These are phyloP conservation scores for Pimephales promelas DNA, from an alignment of 2,113 vertebrate genomes.

Conservation along the genomic window DNA sequence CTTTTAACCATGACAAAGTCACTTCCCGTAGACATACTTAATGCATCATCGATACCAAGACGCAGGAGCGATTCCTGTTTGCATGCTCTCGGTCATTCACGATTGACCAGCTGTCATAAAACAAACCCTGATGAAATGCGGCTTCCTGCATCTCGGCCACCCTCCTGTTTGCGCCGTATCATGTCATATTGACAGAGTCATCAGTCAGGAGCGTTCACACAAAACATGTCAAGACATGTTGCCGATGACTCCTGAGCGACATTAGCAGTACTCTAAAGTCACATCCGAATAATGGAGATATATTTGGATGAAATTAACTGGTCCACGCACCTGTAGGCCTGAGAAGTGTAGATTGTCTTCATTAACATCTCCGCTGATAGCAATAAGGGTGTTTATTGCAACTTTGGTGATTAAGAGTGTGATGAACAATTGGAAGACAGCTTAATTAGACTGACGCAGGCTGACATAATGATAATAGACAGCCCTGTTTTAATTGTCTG, in stretches of 20 bases:
- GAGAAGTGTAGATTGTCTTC: background rate
- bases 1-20: background rate
- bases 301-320: background rate
- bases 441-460: conserved; percentile 39
- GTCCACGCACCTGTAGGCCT: conserved; percentile 3
- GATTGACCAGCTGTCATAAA: conserved; percentile 71
- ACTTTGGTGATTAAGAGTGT: conserved; percentile 41
- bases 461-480: conserved; percentile 37
- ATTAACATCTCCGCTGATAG: conserved; percentile 30
- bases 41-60: conserved; percentile 48
- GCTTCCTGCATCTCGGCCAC: conserved; percentile 50
- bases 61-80: conserved; percentile 53
- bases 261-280: background rate
- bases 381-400: conserved; percentile 43
- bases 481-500: conserved; percentile 52
- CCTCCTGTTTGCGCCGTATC: conserved; percentile 65
- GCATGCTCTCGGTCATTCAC: conserved; percentile 64
- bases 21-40: conserved; percentile 19
- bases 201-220: conserved; percentile 65
- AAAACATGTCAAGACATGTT: conserved; percentile 62
- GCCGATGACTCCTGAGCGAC: background rate
- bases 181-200: conserved; percentile 72
- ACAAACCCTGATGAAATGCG: conserved; percentile 57
- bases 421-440: conserved; percentile 47
- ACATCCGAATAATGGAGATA: background rate